A percentile compares a stretch with the other conserved stretches of the same genome.
Evolutionary conservation across 1,140 invertebrate species (phyloP).

Genomic region (Atta texana): DNA sequence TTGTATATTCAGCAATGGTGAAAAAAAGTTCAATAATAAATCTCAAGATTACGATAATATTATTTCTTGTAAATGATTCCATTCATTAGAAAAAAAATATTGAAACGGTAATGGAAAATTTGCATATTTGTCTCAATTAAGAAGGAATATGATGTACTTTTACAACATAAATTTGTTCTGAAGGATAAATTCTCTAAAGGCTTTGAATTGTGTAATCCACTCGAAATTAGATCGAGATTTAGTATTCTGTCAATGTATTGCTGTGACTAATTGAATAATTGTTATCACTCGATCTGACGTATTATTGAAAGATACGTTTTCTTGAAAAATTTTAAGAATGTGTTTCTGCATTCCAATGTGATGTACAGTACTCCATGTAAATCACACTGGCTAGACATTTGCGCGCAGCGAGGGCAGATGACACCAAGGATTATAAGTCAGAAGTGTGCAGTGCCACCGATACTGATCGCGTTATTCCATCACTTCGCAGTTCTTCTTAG

Average conservation of each 20-base stretch:
- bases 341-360: constrained; percentile 19
- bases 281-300: constrained; percentile 38
- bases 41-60: neutral
- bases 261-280: constrained; percentile 40
- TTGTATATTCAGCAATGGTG: constrained; percentile 27
- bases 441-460: constrained; percentile 56
- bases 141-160: neutral
- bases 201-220: neutral
- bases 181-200: neutral
- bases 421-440: constrained; percentile 65
- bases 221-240: neutral
- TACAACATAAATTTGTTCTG: neutral
- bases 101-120: constrained; percentile 6
- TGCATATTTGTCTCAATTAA: constrained; percentile 17
- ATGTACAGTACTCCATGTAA: neutral
- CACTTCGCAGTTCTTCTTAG: constrained; percentile 58
- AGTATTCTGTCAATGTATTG: neutral
- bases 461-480: constrained; percentile 68
- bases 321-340: constrained; percentile 42
- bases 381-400: constrained; percentile 60
- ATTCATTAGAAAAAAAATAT: neutral
- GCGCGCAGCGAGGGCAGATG: constrained; percentile 66
- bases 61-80: neutral
- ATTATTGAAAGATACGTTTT: neutral
- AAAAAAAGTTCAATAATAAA: constrained; percentile 32